Evolutionary conservation across 1,140 invertebrate genomes (phyloP), one percentile per base, ranked within the genome.

Genomic region (Pseudomyrmex flavicornis): DNA sequence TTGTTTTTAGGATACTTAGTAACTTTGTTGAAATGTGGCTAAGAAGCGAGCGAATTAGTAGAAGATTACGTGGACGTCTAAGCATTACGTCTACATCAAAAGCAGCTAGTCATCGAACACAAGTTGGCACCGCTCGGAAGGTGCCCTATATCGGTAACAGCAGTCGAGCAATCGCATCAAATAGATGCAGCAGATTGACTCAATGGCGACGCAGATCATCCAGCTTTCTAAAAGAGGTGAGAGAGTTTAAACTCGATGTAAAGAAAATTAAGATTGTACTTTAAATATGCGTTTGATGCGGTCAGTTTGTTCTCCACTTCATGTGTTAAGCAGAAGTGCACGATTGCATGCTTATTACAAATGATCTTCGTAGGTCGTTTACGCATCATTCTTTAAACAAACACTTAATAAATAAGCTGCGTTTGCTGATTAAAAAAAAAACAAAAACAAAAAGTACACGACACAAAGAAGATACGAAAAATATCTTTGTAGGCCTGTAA

Each of bases 191-290:
- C 20, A 89, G 92, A 87, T 83, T 94, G 44, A 93, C 91, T 20
- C 91, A 93, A 70, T 95, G 94, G 94, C 92, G 91, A 82, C 90
- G 91, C 72, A 91, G 93, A 83, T 92, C 92, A 15, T 89, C 92
- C 10, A 92, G 91, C 90, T 91, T 94, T 85, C 84, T 94, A 7
- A 94, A 94, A 92, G 93, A 95, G 87, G 93, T 94, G 88, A 85
- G 88, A 85, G 88, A 85, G 66, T 77, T 69, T 20, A 72, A 56
- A n/a, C n/a, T 52, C 68, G 1, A 68, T 72, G 26, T 35, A 56
- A 58, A 13, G 35, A n/a, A 22, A 4, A 17, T 58, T 59, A 8
- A 22, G 9, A 17, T 20, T 59, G 20, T 59, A 59, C 9, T 59
- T 59, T 8, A 1, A 10, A 52, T 52, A 69, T 69, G 3, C 5